Percentiles rank a stretch among this genome's conserved stretches.
Conservation (phyloP, 2,888 invertebrate species). For the Aproaerema taeniolella region DNA sequence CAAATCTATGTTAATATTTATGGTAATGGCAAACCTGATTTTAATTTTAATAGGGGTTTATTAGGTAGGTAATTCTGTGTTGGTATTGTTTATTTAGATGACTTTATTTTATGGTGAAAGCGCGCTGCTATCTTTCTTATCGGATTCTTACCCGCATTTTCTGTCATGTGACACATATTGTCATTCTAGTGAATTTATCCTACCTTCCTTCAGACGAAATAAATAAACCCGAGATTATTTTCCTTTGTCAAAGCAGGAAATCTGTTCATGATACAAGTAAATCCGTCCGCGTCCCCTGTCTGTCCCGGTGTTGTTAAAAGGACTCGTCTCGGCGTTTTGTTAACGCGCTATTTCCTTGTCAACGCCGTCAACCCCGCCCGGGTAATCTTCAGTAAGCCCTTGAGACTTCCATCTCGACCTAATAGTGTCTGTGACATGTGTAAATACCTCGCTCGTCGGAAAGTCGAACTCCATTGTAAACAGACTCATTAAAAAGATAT, state of each 20-base stretch:
- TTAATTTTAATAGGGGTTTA: too few relatives aligned
- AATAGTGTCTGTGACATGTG: conserved; percentile 27
- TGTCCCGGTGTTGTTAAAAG: conserved; percentile 63
- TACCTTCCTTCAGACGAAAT: conserved; percentile 42
- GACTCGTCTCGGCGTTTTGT: conserved; percentile 66
- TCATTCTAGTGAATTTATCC: conserved; percentile 30
- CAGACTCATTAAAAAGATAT: conserved; percentile 44
- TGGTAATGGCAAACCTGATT: conserved; percentile 27
- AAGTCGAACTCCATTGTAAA: conserved; percentile 35
- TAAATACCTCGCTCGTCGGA: conserved; percentile 28
- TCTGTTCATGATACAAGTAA: conserved; percentile 71
- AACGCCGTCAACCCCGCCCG: conserved; percentile 55
- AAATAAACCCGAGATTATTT: conserved; percentile 56
- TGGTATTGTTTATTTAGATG: conserved; percentile 22
- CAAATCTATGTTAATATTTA: conserved; percentile 16
- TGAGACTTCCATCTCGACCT: conserved; percentile 37
- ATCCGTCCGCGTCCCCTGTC: conserved; percentile 70
- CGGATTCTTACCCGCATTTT: conserved; percentile 29
- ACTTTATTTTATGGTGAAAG: conserved; percentile 21
- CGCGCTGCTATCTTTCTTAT: conserved; percentile 16
- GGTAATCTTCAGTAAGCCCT: conserved; percentile 57
- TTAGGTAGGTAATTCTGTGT: neutral
- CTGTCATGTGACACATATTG: conserved; percentile 34
- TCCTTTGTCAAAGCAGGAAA: conserved; percentile 67
- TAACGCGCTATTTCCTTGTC: conserved; percentile 68